Evolutionary conservation across 2,888 invertebrate genomes (phyloP).

Genomic region (Papilio gigon): DNA sequence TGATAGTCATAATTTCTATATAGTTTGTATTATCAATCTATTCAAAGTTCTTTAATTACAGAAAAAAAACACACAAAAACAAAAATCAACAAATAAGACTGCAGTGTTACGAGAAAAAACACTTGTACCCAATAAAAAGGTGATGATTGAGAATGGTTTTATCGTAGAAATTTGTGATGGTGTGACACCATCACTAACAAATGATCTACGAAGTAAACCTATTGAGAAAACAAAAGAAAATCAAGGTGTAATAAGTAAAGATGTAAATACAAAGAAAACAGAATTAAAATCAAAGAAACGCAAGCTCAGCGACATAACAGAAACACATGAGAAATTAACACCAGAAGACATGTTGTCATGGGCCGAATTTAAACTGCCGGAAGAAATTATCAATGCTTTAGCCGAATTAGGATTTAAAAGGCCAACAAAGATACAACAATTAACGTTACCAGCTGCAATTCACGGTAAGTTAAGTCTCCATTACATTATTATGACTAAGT

Average conservation of each 20-base stretch:
- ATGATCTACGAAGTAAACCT: slow-evolving; percentile 48
- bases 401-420: slow-evolving; percentile 88
- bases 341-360: slow-evolving; percentile 83
- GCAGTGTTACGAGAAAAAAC: slow-evolving; percentile 49
- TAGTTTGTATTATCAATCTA: not conserved
- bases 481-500: too few species aligned
- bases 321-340: slow-evolving; percentile 55
- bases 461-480: slow-evolving; percentile 82
- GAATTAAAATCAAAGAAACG: slow-evolving; percentile 51
- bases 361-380: slow-evolving; percentile 87
- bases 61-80: slow-evolving; percentile 52
- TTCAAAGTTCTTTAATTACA: slow-evolving; percentile 26
- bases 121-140: slow-evolving; percentile 58
- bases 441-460: slow-evolving; percentile 91
- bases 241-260: slow-evolving; percentile 35
- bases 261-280: slow-evolving; percentile 2
- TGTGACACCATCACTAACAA: slow-evolving; percentile 59
- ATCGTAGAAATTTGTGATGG: slow-evolving; percentile 62
- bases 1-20: not conserved
- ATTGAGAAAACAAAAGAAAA: slow-evolving; percentile 41
- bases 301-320: slow-evolving; percentile 62
- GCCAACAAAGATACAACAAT: slow-evolving; percentile 94
- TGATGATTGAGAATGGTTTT: slow-evolving; percentile 68
- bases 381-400: slow-evolving; percentile 87
- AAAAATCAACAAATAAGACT: slow-evolving; percentile 48